phyloP scores from a whole-genome alignment of 2,113 vertebrate species.

The Grus americana region DNA sequence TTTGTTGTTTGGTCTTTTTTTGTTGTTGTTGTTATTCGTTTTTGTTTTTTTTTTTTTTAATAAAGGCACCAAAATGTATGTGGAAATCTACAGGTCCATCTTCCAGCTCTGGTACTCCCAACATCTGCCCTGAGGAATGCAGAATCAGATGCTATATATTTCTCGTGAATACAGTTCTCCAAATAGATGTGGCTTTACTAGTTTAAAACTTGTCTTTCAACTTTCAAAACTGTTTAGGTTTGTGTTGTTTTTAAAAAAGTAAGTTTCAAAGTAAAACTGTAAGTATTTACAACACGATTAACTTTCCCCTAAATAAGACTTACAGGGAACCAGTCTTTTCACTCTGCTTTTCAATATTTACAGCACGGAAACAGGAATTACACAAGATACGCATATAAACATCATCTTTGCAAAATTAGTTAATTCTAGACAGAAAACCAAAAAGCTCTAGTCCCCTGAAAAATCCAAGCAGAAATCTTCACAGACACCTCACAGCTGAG shows the following conservation, averaged over 20 bases:
- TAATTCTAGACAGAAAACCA: conserved; percentile 61
- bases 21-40: no score
- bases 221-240: neutral
- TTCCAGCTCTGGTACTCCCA: neutral
- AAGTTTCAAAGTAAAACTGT: neutral
- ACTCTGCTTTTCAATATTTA: conserved; percentile 65
- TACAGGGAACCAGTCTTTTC: neutral
- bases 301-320: conserved; percentile 22
- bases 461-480: conserved; percentile 18
- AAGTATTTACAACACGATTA: conserved; percentile 33
- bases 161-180: neutral
- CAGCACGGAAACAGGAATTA: conserved; percentile 61
- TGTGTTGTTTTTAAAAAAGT: neutral
- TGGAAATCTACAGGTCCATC: neutral
- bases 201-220: neutral
- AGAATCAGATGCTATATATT: neutral
- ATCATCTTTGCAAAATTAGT: conserved; percentile 55
- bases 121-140: neutral
- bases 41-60: neutral
- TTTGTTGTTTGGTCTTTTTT: neutral
- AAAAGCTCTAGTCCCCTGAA: conserved; percentile 29
- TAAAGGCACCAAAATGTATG: neutral
- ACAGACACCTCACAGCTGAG: conserved; percentile 63
- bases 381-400: conserved; percentile 34
- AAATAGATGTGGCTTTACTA: neutral